These are phyloP conservation scores for Neomonachus schauinslandi DNA, from an alignment of 2,113 vertebrate genomes.

Conservation along the genomic window DNA sequence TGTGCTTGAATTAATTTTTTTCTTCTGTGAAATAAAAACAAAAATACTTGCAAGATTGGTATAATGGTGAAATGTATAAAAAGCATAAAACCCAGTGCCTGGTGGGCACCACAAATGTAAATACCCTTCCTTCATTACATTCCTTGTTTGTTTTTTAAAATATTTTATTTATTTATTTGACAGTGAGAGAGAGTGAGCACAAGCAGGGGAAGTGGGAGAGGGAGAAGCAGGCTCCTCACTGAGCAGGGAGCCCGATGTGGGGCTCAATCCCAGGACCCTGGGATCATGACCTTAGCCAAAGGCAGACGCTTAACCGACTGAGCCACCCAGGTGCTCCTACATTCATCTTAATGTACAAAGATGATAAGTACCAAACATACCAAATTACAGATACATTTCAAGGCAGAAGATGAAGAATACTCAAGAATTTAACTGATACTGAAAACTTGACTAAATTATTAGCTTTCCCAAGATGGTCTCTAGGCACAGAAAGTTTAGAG, in stretches of 20 bases:
- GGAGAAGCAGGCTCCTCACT: neutral
- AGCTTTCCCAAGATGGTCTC: neutral
- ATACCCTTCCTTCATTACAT: neutral
- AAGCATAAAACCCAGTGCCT: neutral
- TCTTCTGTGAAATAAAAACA: neutral
- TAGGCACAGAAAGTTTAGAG: slow-evolving; percentile 1
- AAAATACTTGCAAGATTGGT: neutral
- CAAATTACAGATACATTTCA: neutral
- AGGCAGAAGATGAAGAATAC: neutral
- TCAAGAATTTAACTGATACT: neutral
- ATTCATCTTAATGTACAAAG: neutral
- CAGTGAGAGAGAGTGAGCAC: neutral
- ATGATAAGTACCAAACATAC: neutral
- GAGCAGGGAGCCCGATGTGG: neutral
- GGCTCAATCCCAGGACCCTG: neutral
- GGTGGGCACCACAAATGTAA: neutral
- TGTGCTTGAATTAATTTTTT: neutral
- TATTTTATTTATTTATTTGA: neutral
- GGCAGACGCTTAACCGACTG: neutral
- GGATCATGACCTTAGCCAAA: neutral
- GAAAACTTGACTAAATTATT: neutral
- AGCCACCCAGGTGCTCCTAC: neutral
- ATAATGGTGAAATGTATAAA: neutral
- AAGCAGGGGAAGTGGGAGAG: neutral
- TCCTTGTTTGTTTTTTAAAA: neutral